Conservation (phyloP, 2,113 vertebrate genomes). For the Coryphaenoides rupestris region DNA sequence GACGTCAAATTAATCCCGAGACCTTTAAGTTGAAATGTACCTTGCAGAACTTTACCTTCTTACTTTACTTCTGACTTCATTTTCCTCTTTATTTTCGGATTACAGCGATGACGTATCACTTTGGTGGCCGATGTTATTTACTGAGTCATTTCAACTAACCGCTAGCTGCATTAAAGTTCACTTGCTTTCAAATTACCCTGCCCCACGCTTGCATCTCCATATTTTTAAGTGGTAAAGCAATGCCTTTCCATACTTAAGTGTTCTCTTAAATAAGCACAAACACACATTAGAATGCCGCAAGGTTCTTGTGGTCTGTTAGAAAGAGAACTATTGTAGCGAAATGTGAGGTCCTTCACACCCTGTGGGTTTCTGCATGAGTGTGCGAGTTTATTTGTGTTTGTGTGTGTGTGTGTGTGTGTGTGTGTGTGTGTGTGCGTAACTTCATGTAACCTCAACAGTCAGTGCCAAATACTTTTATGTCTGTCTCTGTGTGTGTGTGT, state of each 20-base stretch:
- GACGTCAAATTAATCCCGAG: background rate
- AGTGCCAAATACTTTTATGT: slow-evolving; percentile 11
- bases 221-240: slow-evolving; percentile 10
- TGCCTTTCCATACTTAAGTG: slow-evolving; percentile 43
- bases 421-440: background rate
- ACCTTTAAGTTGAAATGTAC: background rate
- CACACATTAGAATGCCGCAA: slow-evolving; percentile 45
- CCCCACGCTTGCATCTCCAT: background rate
- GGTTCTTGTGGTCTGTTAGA: slow-evolving; percentile 48
- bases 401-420: slow-evolving; percentile 8
- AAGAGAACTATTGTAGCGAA: slow-evolving; percentile 37
- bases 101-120: too few relatives aligned
- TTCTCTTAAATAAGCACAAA: slow-evolving; percentile 59
- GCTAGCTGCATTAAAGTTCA: too few relatives aligned
- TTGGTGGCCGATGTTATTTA: too few relatives aligned
- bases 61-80: too few relatives aligned
- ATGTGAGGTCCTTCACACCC: slow-evolving; percentile 61
- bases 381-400: slow-evolving; percentile 10
- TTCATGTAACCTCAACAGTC: background rate
- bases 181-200: too few relatives aligned
- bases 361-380: slow-evolving; percentile 7
- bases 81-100: too few relatives aligned
- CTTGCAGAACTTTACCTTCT: background rate
- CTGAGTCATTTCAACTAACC: too few relatives aligned
- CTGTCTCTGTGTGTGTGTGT: background rate